Evolutionary conservation across 2,888 invertebrate genomes (phyloP).

Genomic region (Punctoribates punctum): DNA sequence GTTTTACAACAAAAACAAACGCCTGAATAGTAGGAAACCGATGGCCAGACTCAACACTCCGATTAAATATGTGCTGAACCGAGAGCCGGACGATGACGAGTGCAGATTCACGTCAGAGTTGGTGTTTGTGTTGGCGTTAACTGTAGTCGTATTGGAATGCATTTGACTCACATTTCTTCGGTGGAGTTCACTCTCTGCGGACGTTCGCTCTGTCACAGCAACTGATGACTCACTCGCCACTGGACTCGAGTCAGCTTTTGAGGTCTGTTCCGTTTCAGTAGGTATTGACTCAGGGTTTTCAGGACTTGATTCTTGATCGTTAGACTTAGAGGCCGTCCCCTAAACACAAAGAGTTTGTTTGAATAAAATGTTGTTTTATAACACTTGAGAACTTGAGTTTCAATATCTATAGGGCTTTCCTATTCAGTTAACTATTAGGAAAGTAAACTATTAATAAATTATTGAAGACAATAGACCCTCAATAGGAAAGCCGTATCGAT

Average conservation of each 20-base stretch:
- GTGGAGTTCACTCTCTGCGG: not conserved
- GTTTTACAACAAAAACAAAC: slow-evolving; percentile 31
- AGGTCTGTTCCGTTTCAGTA: not conserved
- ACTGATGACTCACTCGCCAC: not conserved
- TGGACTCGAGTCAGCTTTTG: not conserved
- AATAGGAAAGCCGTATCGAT: no score
- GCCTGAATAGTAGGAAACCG: slow-evolving; percentile 39
- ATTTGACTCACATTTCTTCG: not conserved
- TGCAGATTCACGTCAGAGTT: slow-evolving; percentile 6
- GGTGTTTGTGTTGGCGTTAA: not conserved
- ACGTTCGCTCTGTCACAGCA: not conserved
- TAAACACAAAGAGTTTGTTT: not conserved
- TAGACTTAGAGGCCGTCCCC: no score
- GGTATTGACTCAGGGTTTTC: not conserved
- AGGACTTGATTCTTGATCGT: no score
- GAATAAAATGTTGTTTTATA: slow-evolving; percentile 20
- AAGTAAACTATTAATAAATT: no score
- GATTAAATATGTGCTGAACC: slow-evolving; percentile 39
- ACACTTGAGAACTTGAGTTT: no score
- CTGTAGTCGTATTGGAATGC: not conserved
- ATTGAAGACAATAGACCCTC: no score
- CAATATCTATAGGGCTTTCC: no score
- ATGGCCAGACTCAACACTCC: slow-evolving; percentile 35
- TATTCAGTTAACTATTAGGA: no score
- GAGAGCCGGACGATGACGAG: slow-evolving; percentile 18